Conservation (phyloP, 2,113 vertebrate species). For the Pelusios castaneus region DNA sequence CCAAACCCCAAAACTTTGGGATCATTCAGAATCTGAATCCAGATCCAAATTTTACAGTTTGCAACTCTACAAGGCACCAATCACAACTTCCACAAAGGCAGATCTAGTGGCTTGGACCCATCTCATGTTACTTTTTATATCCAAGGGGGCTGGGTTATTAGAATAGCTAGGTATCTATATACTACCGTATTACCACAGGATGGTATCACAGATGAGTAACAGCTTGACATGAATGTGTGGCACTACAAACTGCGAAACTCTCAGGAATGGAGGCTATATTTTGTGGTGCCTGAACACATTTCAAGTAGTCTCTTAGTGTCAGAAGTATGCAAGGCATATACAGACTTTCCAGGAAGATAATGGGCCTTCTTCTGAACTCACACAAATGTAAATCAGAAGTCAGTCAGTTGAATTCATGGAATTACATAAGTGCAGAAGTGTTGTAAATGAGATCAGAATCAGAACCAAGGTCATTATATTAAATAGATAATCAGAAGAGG, state of each 20-base stretch:
- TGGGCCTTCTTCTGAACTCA: background rate
- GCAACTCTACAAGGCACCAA: background rate
- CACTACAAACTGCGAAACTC: too few relatives aligned
- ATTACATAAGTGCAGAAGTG: background rate
- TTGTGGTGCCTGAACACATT: too few relatives aligned
- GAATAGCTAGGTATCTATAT: background rate
- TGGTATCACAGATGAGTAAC: too few relatives aligned
- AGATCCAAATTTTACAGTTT: background rate
- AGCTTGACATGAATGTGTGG: too few relatives aligned
- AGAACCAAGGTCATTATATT: background rate
- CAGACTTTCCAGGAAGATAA: background rate
- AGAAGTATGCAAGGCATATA: background rate
- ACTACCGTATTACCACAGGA: too few relatives aligned
- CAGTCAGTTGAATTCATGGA: background rate
- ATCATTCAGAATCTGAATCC: background rate
- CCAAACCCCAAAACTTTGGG: background rate
- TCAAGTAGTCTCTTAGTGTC: rapidly evolving
- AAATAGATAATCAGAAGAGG: background rate
- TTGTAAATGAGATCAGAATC: background rate
- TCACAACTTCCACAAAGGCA: background rate
- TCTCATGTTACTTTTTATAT: background rate
- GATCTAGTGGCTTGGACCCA: background rate
- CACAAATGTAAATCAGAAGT: background rate
- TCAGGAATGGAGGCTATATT: too few relatives aligned
- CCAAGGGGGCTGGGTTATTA: background rate